These are phyloP conservation scores for Merluccius polli DNA, from an alignment of 2,797 vertebrate species.

Conservation along the genomic window DNA sequence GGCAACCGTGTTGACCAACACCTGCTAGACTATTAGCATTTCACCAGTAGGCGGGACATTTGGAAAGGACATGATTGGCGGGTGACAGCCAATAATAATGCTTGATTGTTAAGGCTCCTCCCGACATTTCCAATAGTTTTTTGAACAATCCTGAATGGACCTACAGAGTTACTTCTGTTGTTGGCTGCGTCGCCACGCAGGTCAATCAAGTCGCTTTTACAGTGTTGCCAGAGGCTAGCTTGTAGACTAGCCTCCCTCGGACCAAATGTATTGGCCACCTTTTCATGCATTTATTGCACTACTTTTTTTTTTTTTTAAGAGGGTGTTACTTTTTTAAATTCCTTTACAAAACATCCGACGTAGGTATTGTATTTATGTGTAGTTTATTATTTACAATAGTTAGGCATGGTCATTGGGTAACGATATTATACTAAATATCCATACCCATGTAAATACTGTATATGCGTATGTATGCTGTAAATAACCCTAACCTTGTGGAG, in stretches of 20 bases:
- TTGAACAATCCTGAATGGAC: neutral
- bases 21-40: neutral
- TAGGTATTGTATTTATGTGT: conserved; percentile 50
- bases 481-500: neutral
- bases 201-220: conserved; percentile 30
- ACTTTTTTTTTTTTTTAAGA: conserved; percentile 23
- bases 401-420: conserved; percentile 59
- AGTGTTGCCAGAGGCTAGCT: conserved; percentile 41
- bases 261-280: conserved; percentile 57
- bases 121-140: neutral
- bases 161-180: neutral
- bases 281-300: conserved; percentile 69
- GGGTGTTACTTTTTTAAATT: conserved; percentile 21
- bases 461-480: conserved; percentile 13
- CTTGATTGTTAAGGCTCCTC: neutral
- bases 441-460: conserved; percentile 49
- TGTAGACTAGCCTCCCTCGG: conserved; percentile 30
- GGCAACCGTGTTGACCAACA: neutral
- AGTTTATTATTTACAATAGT: conserved; percentile 43
- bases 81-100: neutral
- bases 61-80: neutral
- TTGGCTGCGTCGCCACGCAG: neutral
- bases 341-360: conserved; percentile 34
- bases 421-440: conserved; percentile 39
- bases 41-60: neutral